Conservation (phyloP, 2,113 vertebrate species). For the Steatornis caripensis region DNA sequence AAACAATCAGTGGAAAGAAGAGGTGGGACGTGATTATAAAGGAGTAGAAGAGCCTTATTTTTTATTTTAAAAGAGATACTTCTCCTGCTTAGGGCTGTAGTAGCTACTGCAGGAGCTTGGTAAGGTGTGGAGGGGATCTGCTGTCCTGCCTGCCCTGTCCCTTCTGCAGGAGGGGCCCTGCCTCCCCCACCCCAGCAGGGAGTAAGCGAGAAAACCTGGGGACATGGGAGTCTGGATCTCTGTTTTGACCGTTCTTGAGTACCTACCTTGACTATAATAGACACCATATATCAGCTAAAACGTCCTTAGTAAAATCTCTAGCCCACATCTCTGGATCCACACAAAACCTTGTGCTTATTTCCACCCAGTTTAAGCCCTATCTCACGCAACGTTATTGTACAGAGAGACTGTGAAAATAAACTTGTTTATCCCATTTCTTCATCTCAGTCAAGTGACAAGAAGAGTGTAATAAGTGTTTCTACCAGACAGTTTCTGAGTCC, state of each 20-base stretch:
- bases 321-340: neutral
- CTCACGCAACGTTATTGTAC: neutral
- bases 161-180: neutral
- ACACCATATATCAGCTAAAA: neutral
- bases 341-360: neutral
- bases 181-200: neutral
- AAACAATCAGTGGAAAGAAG: neutral
- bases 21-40: neutral
- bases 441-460: neutral
- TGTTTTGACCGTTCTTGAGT: neutral
- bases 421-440: neutral
- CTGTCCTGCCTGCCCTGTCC: neutral
- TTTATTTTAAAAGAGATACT: neutral
- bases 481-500: neutral
- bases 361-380: neutral
- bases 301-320: neutral
- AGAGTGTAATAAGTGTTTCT: neutral
- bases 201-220: neutral
- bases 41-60: neutral
- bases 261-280: neutral
- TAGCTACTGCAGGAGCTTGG: neutral
- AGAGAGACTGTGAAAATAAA: neutral
- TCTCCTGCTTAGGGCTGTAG: neutral
- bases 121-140: neutral
- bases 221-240: neutral